A percentile compares a stretch with the other conserved stretches of the same genome.
Evolutionary conservation across 2,888 invertebrate genomes (phyloP).

Genomic region (Ariolimax columbianus): DNA sequence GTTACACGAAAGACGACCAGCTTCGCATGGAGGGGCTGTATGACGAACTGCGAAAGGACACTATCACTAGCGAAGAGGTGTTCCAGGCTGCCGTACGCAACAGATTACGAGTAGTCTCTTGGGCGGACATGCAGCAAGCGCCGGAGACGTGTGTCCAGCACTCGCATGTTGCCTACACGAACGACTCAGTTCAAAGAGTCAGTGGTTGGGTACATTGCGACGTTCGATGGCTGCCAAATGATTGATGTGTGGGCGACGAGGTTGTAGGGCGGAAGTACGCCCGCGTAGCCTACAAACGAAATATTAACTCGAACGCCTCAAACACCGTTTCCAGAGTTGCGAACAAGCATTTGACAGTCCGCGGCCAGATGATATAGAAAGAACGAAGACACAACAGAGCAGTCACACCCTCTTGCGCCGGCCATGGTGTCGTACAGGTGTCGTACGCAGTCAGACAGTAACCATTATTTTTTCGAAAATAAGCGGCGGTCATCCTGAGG

Average conservation of each 20-base stretch:
- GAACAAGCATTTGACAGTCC: neutral
- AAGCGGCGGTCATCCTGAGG: too few species aligned
- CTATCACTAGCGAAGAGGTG: neutral
- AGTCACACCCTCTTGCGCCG: neutral
- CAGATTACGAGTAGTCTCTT: neutral
- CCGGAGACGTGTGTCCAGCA: neutral
- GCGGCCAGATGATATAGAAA: neutral
- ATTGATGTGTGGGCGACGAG: neutral
- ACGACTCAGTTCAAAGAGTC: neutral
- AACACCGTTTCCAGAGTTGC: neutral
- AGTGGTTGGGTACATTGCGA: neutral
- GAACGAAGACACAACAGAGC: neutral
- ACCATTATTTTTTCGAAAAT: too few species aligned
- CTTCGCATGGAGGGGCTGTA: neutral
- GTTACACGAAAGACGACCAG: neutral
- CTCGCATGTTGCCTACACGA: neutral
- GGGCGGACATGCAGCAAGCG: neutral
- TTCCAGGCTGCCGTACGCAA: neutral
- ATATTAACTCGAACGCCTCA: neutral
- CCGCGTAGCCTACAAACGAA: neutral
- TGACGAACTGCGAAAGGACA: neutral
- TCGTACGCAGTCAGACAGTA: too few species aligned
- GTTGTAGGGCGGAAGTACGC: neutral
- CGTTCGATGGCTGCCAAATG: neutral
- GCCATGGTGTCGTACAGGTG: neutral